Base-by-base conservation (phyloP, 2,888 invertebrate species). In the Dilophus febrilis region DNA sequence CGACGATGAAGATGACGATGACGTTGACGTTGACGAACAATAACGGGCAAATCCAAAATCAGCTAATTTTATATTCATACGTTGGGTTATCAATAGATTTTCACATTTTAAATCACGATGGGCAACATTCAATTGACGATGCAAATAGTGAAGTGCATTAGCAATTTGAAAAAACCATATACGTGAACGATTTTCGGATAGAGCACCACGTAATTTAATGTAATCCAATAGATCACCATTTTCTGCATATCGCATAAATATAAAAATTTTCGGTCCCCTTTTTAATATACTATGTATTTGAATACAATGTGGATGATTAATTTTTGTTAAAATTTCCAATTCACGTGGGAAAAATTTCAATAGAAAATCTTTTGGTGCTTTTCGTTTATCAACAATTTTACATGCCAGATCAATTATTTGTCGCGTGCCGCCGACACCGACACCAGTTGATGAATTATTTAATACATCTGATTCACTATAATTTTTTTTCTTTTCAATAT, bases 41-140 rank as follows among this genome's bases (percentile, higher is more conserved):
- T 78, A 83, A 47, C 88, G 72, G 2, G 91, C 85, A 59, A 92
- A 92, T 22, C 94, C 92, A 58, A 94, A 94, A 64, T 94, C 92
- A 3, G 90, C 88, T 39, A 94, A 64, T 61, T 92, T 92, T 8
- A 91, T 80, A 57, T 87, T 87, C 57, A 84, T 83, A 46, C 80
- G 72, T 46, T 77, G 71, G n/a, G 85, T 82, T 7, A 87, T 63
- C 26, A 87, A 62, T 47, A 91, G 80, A 56, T 92, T 92, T 61
- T 92, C 91, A 58, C 91, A 91, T 63, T 92, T 92, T n/a, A 92
- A 63, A 60, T 92, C 91, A 38, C 92, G 71, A 56, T 91, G 90
- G 2, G 85, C 85, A 45, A 90, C 84, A 50, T 86, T 82, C 53
- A 79, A 78, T 44, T 71, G 70, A n/a, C n/a, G n/a, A 55, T 90